Percentiles rank a stretch among this genome's conserved stretches.
These are phyloP conservation scores for Drosophila paranaensis DNA, from an alignment of 2,888 invertebrate species.

Conservation along the genomic window DNA sequence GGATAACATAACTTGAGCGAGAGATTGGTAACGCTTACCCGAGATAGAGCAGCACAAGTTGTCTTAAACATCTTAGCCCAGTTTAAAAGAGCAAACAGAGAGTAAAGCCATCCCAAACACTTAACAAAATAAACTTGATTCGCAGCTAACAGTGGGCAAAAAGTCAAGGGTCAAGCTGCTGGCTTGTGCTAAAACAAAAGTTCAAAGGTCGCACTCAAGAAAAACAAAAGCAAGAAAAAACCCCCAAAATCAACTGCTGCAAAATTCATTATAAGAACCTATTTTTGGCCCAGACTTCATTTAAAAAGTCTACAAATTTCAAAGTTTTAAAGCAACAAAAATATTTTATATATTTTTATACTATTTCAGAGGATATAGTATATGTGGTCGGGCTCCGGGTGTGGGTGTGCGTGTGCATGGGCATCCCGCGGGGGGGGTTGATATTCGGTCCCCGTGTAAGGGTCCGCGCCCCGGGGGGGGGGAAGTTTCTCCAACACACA, in stretches of 20 bases:
- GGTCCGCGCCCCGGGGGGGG: too few species aligned
- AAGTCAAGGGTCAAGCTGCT: constrained; percentile 1
- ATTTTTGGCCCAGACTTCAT: not conserved
- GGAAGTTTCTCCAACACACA: too few species aligned
- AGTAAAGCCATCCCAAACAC: not conserved
- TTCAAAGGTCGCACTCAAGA: not conserved
- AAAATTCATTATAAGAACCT: not conserved
- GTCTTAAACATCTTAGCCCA: too few species aligned
- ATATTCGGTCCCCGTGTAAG: too few species aligned
- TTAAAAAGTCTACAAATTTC: not conserved
- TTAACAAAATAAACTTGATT: constrained; percentile 3
- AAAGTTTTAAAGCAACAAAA: not conserved
- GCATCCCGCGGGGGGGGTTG: too few species aligned
- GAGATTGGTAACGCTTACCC: constrained; percentile 34
- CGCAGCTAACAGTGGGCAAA: not conserved
- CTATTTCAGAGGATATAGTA: too few species aligned
- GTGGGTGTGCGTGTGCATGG: too few species aligned
- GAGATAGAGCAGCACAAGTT: not conserved
- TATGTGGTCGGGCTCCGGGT: too few species aligned
- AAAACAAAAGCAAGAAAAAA: not conserved
- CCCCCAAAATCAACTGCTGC: not conserved
- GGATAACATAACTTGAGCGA: constrained; percentile 36
- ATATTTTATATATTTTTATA: not conserved
- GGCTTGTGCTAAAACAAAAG: not conserved
- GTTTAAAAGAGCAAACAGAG: not conserved